Evolutionary conservation across 2,797 vertebrate species (phyloP).

Genomic region (Enteromius argenteus): DNA sequence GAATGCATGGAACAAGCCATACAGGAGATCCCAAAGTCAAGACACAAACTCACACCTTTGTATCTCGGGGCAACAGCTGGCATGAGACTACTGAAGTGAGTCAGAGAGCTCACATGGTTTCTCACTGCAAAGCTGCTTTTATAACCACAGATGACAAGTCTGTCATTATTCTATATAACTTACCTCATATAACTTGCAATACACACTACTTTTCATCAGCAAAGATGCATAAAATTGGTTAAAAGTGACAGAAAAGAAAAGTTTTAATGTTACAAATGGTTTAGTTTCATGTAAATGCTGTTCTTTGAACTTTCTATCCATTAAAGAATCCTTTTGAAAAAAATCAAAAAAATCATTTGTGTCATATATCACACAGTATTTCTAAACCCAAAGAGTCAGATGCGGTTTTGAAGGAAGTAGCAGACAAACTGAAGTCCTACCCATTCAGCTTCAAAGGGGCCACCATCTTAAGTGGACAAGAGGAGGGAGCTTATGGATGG

Average conservation of each 20-base stretch:
- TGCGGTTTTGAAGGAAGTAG: conserved; percentile 69
- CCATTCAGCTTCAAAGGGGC: conserved; percentile 80
- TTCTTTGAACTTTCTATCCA: not conserved
- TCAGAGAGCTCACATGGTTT: conserved; percentile 1
- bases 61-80: conserved; percentile 83
- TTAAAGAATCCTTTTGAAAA: not conserved
- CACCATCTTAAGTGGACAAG: conserved; percentile 76
- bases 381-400: conserved; percentile 59
- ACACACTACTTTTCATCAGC: not conserved
- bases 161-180: not conserved
- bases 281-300: not conserved
- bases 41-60: conserved; percentile 68
- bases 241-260: not conserved
- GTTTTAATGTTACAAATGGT: not conserved
- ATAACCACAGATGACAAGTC: not conserved
- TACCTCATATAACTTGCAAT: not conserved
- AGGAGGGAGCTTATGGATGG: conserved; percentile 84
- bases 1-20: conserved; percentile 73
- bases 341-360: not conserved
- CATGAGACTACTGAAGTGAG: conserved; percentile 82
- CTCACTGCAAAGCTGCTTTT: not conserved
- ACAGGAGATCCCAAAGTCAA: conserved; percentile 68
- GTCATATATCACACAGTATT: conserved; percentile 51
- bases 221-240: not conserved
- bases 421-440: conserved; percentile 71